Evolutionary conservation across 35 echinoderm and acorn worm species (phyloP).

Genomic region (Eucidaris tribuloides): DNA sequence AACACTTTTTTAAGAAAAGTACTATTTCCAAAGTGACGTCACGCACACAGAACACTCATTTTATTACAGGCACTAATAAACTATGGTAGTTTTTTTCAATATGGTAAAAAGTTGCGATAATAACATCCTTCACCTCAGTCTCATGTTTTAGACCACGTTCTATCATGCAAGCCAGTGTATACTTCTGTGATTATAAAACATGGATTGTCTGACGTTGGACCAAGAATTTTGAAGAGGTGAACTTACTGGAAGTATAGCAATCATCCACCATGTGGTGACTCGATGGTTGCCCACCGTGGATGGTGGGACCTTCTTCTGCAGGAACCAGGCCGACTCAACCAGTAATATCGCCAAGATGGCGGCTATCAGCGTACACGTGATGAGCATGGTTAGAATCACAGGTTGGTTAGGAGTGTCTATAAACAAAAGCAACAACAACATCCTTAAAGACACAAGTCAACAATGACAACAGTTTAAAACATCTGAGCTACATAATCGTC

Average conservation of each 20-base stretch:
- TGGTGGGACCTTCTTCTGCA: neutral
- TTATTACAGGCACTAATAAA: neutral
- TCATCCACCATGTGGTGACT: conserved; percentile 24
- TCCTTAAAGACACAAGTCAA: too few relatives aligned
- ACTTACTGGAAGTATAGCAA: conserved; percentile 5
- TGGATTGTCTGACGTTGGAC: too few relatives aligned
- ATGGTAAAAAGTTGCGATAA: neutral
- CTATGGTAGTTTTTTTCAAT: neutral
- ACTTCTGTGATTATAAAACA: neutral
- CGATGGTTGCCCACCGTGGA: conserved; percentile 4
- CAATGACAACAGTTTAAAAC: too few relatives aligned
- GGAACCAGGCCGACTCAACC: neutral
- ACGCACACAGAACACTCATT: too few relatives aligned
- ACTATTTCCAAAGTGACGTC: too few relatives aligned
- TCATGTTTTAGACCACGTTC: neutral
- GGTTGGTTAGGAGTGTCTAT: neutral
- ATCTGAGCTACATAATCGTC: too few relatives aligned
- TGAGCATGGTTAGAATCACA: neutral
- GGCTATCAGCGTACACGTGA: neutral
- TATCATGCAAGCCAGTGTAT: neutral
- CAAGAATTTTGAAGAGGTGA: too few relatives aligned
- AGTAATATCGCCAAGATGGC: neutral
- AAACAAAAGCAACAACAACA: neutral
- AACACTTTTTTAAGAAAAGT: too few relatives aligned
- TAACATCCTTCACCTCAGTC: neutral